Base-by-base conservation (phyloP, 1,140 invertebrate genomes). In the Spodoptera litura region DNA sequence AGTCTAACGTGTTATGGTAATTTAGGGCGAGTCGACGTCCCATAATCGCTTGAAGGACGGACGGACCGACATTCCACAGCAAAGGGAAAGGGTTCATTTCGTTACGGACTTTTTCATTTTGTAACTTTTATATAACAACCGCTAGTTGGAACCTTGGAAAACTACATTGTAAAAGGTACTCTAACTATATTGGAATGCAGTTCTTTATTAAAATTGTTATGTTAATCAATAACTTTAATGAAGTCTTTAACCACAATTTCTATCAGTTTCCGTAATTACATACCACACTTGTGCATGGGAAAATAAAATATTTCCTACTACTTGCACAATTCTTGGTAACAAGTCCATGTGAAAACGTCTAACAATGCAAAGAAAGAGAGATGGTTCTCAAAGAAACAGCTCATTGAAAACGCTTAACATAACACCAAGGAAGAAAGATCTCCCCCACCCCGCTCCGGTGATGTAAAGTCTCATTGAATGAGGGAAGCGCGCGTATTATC, bases 41-140 rank as follows among this genome's bases (percentile, higher is more conserved):
- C 84, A 82, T 93, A 93, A 93, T 89, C 82, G 84, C 79, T 84
- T 92, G 89, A 93, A 93, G 91, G 91, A 89, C 91, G 87, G 85
- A 84, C 83, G 58, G 82, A 83, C 55, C 84, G 78, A 84, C 90
- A 93, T 92, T 91, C 89, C 86, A 77, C 35, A 58, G 56, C 77
- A 82, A 62, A 78, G 68, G 49, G 78, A 80, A 80, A 75, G 79
- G 78, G 76, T 81, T 76, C 74, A 12, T 38, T 70, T 75, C 62
- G 61, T 44, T 77, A 62, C 38, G 55, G 49, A 53, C 27, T 77
- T 77, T 77, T 75, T 74, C 55, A 74, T 70, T 72, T 20, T 73
- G 53, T 73, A 59, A 59, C 38, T 61, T 58, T 58, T 56, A 59
- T 73, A 58, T 59, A 73, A 58, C 20, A 27, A 10, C 6, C 11